Base-by-base conservation (phyloP, 2,797 vertebrate genomes). In the Taenioides sp. region DNA sequence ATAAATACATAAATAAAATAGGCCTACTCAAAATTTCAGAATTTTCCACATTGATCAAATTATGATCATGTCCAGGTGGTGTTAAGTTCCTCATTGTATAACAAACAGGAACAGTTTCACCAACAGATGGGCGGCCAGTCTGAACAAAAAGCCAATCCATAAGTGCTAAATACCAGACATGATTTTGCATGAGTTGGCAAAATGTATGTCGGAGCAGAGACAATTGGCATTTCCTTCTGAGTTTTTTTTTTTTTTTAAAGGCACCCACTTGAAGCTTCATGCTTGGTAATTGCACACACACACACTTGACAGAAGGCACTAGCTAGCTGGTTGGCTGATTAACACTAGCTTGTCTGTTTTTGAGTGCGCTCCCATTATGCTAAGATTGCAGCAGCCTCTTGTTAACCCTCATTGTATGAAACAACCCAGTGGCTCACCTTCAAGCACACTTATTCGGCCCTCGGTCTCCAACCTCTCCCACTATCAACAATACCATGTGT, bases 381-480 rank as follows among this genome's bases (percentile, higher is more conserved):
- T 73, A 74, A 80, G 80, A 88, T 88, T 86, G 81, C 86, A 67
- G 79, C 84, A 88, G 87, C 88, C 88, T 89, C 88, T 91, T 90
- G 87, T 92, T 93, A 91, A 92, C 90, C 87, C 86, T 86, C 82
- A 87, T 90, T 87, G 87, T 88, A 80, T 71, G 78, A 91, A 90
- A 88, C 86, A 84, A 77, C 71, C 79, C 79, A 72, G 67, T 75
- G 83, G 76, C 75, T 87, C 81, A 89, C 84, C 87, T 88, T 88
- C 78, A 83, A 90, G 89, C 80, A 80, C 89, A 84, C 86, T 92
- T 83, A 82, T 63, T 80, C 68, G 73, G 83, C 78, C 85, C 86
- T 87, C 76, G 74, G 72, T 67, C 73, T 74, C 73, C 79, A 84
- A 86, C 75, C 83, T 77, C 84, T 85, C 70, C 83, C 79, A 67